These are phyloP conservation scores for Cosmia pyralina DNA, from an alignment of 2,888 invertebrate genomes.

Conservation along the genomic window DNA sequence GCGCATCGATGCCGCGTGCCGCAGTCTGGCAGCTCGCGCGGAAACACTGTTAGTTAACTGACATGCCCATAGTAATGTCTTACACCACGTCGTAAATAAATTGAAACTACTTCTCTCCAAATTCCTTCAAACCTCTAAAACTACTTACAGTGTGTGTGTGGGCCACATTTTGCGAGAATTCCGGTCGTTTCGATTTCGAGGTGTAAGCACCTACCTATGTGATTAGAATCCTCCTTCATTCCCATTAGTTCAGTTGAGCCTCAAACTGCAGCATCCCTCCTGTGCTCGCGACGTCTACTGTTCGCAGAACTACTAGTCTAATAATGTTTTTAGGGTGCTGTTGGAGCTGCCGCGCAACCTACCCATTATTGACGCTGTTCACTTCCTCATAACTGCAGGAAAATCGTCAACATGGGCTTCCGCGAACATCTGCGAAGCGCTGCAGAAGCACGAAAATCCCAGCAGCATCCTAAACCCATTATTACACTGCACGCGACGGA, in stretches of 20 bases:
- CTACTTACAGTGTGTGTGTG: not conserved
- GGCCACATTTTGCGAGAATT: not conserved
- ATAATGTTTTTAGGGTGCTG: no score
- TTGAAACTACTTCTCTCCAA: not conserved
- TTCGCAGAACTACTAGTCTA: no score
- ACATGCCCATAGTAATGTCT: constrained; percentile 39
- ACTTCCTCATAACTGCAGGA: no score
- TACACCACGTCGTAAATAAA: constrained; percentile 26
- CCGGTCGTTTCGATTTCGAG: not conserved
- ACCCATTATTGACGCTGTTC: no score
- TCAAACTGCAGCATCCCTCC: not conserved
- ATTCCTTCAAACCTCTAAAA: constrained; percentile 1
- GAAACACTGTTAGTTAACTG: constrained; percentile 68
- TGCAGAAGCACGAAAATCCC: no score
- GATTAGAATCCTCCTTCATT: not conserved
- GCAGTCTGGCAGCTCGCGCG: constrained; percentile 61
- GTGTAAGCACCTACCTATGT: no score
- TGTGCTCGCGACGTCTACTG: no score
- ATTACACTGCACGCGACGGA: not conserved
- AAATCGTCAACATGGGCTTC: no score
- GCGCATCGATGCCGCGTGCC: constrained; percentile 50
- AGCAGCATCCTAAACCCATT: not conserved
- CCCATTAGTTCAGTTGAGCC: not conserved
- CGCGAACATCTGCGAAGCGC: no score
- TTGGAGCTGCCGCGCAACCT: no score